Conservation (phyloP, 2,888 invertebrate species). For the Bellardia pandia region DNA sequence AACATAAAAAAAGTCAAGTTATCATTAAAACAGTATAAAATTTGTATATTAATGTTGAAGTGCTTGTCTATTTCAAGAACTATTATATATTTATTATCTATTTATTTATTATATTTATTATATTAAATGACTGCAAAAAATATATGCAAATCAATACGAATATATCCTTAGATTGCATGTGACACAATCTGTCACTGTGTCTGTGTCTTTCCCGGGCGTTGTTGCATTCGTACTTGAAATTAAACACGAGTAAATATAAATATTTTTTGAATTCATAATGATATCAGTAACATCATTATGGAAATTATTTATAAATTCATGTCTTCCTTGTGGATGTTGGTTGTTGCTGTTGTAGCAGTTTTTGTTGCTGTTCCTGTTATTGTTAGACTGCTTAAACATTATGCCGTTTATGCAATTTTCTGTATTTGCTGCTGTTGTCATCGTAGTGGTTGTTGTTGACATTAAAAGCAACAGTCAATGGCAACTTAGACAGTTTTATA, state of each 20-base stretch:
- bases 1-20: too few relatives aligned
- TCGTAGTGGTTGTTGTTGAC: slow-evolving; percentile 44
- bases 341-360: background rate
- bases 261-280: slow-evolving; percentile 34
- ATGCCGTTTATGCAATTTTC: slow-evolving; percentile 30
- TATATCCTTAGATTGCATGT: slow-evolving; percentile 2
- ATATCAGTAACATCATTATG: slow-evolving; percentile 37
- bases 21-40: too few relatives aligned
- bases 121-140: background rate
- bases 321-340: background rate
- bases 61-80: too few relatives aligned
- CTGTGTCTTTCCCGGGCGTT: background rate
- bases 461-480: slow-evolving; percentile 62
- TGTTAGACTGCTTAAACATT: slow-evolving; percentile 21
- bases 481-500: slow-evolving; percentile 13
- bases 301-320: slow-evolving; percentile 3
- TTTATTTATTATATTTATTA: background rate
- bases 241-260: background rate
- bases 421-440: background rate
- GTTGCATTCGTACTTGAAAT: background rate
- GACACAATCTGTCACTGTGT: too few relatives aligned
- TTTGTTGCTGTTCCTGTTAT: background rate
- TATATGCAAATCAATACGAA: slow-evolving; percentile 6
- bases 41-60: too few relatives aligned
- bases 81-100: background rate